Evolutionary conservation across 2,113 vertebrate genomes (phyloP), one percentile per base, ranked within the genome.

Genomic region (Cyrtonyx montezumae): DNA sequence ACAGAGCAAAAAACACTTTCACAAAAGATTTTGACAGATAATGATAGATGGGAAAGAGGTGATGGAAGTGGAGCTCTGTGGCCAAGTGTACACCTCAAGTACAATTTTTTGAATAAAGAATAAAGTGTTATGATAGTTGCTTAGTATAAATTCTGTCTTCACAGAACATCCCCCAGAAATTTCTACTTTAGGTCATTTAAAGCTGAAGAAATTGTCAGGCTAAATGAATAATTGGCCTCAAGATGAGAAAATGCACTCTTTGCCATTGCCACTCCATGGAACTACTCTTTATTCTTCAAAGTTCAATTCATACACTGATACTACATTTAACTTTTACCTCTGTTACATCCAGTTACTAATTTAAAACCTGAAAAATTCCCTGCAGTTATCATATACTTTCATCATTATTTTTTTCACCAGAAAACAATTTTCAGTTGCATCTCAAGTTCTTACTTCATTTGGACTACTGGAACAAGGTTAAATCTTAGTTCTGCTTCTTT

Each of bases 11-110:
- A 37, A 81, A 82, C 45, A 46, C 18, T 23, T 45, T 23, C 46
- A 86, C 85, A 37, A 59, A 85, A 94, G 65, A 74, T 90, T 96
- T 79, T 90, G 88, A 93, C 90, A 88, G 69, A 88, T 91, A 55
- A 70, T 13, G 79, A 63, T 80, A 59, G 79, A 30, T 93, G 46
- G 34, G 79, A 59, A 74, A 83, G 90, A 71, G 61, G 78, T 90
- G 88, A 94, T 78, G 76, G 74, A 91, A 90, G 71, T 69, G 37
- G 79, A 63, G 85, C 88, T 93, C 84, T 66, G 61, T 91, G 66
- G 78, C 80, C 92, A 88, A 91, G 81, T 94, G 78, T 61, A 34
- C 36, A 83, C 95, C 91, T 91, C 43, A 66, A 91, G 89, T 65
- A 80, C 28, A 78, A 79, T 63, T 84, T 83, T 49, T 22, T 49